Evolutionary conservation across 1,140 invertebrate genomes (phyloP).

Genomic region (Magallana ariakensis): DNA sequence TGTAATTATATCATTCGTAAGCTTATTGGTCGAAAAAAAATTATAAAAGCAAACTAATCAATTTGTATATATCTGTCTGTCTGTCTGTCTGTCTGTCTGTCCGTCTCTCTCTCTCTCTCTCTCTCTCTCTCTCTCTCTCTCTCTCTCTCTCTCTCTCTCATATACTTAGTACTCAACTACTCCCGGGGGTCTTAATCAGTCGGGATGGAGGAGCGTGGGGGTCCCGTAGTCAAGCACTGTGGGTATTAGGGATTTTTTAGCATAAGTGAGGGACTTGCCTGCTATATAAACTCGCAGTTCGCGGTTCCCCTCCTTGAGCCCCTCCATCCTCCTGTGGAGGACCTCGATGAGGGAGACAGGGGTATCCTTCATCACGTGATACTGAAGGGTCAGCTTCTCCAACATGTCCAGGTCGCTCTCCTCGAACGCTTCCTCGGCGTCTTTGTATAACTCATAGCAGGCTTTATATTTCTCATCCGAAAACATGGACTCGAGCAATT

Average conservation of each 20-base stretch:
- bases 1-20: neutral
- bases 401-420: neutral
- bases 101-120: no score
- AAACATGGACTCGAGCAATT: neutral
- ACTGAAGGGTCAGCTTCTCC: neutral
- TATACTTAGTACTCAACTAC: no score
- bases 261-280: neutral
- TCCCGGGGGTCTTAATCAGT: no score
- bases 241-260: no score
- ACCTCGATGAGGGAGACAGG: neutral
- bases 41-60: no score
- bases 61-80: no score
- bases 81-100: neutral
- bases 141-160: no score
- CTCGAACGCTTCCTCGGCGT: neutral
- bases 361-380: conserved; percentile 3
- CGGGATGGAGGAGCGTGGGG: no score
- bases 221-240: no score
- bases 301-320: neutral
- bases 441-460: neutral
- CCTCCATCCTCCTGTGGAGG: neutral
- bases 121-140: no score
- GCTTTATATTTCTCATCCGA: neutral
- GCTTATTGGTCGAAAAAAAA: neutral
- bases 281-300: conserved; percentile 19